Evolutionary conservation across 2,113 vertebrate genomes (phyloP), one percentile per base, ranked within the genome.

Genomic region (Vimba vimba): DNA sequence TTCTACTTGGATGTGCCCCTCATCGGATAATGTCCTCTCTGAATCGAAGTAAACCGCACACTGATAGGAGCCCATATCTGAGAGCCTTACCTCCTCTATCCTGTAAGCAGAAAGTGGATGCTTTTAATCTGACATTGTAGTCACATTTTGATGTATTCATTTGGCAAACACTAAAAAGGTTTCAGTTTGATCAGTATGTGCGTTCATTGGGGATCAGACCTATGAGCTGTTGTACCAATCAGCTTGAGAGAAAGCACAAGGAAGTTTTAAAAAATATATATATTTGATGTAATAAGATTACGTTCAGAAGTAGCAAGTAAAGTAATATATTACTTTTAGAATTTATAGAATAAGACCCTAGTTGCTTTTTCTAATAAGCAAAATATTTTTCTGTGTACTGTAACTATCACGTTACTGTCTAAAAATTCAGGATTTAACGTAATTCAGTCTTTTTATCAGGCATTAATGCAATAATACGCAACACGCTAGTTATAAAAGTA

Each of bases 1-100:
- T 92, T 97, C 97, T 83, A 97, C 91, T 74, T 95, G 91, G 59
- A 98, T 91, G 7, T 92, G 92, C 33, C 96, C 97, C 52, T 94
- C 91, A 4, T 90, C 86, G 0, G 97, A 98, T 19, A 94, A 0
- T 0, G 93, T 91, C 71, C 91, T 86, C 1, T 88, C 84, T 21
- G 83, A 88, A 12, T 85, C 91, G 1, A 91, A 90, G 3, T 25
- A 45, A 39, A 95, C 94, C 0, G 89, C 88, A 71, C 97, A 98
- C 84, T 86, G 94, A 87, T 98, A 98, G 79, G 87, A 88, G 9
- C 97, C 97, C 39, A 95, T 93, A 19, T 98, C 96, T 0, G 88
- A 86, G 25, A 96, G 93, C 89, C 96, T 94, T 55, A 97, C 92
- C 13, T 92, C 90, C 4, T 86, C 88, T 83, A 96, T 95, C 83